phyloP scores from a whole-genome alignment of 2,888 invertebrate species.

The Dichetophora obliterata region DNA sequence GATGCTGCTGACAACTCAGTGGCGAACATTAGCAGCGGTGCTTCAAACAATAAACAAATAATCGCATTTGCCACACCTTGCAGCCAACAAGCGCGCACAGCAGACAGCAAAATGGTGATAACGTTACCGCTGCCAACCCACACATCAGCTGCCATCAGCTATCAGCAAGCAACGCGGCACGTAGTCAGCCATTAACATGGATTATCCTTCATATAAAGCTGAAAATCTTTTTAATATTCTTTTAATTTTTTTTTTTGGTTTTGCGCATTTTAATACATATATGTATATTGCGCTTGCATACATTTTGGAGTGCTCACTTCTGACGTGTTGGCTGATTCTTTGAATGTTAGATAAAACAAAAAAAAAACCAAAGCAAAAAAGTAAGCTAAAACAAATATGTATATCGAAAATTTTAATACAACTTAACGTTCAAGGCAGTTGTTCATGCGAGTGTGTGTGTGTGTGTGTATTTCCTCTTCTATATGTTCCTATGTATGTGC shows the following conservation, averaged over 20 bases:
- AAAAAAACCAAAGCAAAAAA: background rate
- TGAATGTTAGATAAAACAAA: background rate
- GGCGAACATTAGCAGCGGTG: background rate
- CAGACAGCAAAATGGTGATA: background rate
- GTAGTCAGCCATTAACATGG: constrained; percentile 30
- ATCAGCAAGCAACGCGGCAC: background rate
- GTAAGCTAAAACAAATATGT: too few relatives aligned
- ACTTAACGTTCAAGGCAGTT: background rate
- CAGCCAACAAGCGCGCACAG: background rate
- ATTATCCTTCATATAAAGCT: constrained; percentile 22
- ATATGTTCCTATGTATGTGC: background rate
- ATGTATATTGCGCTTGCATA: background rate
- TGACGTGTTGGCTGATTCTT: background rate
- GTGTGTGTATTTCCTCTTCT: background rate
- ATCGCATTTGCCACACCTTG: constrained; percentile 27
- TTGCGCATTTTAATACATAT: background rate
- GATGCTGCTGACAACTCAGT: background rate
- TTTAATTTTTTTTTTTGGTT: background rate
- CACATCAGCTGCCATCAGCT: background rate
- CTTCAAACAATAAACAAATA: constrained; percentile 35
- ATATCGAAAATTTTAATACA: background rate
- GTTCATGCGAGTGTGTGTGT: background rate
- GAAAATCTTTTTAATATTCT: constrained; percentile 15
- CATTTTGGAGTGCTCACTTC: background rate
- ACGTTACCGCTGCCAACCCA: too few relatives aligned